Percentiles rank a stretch among this genome's conserved stretches.
Conservation (phyloP, 2,888 invertebrate genomes). For the Mimumesa dahlbomi region DNA sequence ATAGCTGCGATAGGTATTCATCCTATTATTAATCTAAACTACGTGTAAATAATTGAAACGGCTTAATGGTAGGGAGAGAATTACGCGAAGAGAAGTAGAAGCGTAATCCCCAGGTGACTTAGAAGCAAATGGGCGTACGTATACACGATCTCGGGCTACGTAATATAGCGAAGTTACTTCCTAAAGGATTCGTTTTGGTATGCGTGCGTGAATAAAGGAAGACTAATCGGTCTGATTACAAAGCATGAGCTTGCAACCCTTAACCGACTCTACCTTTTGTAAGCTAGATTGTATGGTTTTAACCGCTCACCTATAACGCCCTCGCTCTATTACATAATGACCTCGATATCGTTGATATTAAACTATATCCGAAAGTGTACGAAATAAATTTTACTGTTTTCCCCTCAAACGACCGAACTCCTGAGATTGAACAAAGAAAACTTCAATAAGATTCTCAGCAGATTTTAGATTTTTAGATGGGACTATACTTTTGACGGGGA, state of each 20-base stretch:
- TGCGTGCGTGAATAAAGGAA: conserved; percentile 62
- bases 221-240: conserved; percentile 66
- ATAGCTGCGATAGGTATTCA: conserved; percentile 59
- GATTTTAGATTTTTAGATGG: neutral
- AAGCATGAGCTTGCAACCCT: conserved; percentile 63
- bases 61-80: conserved; percentile 78
- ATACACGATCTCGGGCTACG: conserved; percentile 36
- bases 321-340: neutral
- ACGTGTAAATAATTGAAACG: conserved; percentile 75
- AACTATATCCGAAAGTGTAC: no score
- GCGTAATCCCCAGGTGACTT: conserved; percentile 73
- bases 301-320: neutral
- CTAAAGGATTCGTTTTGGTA: conserved; percentile 61
- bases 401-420: no score
- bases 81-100: conserved; percentile 69
- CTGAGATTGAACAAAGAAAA: no score
- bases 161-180: conserved; percentile 46
- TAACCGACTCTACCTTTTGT: conserved; percentile 44
- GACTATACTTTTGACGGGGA: neutral
- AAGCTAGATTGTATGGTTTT: conserved; percentile 8
- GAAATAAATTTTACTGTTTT: no score
- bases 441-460: no score
- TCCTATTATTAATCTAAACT: conserved; percentile 78
- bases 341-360: no score
- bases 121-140: conserved; percentile 64